These are phyloP conservation scores for Pachyramphus minor DNA, from an alignment of 2,113 vertebrate genomes.

Conservation along the genomic window DNA sequence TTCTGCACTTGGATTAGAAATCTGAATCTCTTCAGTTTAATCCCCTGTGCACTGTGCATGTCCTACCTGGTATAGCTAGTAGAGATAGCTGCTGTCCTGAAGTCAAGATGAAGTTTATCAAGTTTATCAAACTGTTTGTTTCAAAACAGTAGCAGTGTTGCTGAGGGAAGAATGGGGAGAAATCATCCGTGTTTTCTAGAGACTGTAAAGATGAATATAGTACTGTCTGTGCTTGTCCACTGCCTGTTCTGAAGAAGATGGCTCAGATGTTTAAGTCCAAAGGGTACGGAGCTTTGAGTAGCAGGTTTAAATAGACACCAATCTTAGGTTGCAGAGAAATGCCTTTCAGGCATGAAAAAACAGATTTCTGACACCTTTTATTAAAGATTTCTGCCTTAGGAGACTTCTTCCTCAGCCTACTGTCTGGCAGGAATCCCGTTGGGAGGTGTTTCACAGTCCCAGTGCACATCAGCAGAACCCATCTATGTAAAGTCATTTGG, in stretches of 20 bases:
- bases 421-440: background rate
- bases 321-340: background rate
- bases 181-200: background rate
- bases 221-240: background rate
- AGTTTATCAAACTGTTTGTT: background rate
- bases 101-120: background rate
- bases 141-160: background rate
- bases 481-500: background rate
- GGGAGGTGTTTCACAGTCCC: background rate
- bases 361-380: background rate
- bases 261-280: background rate
- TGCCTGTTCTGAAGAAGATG: background rate
- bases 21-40: background rate
- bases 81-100: background rate
- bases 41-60: background rate
- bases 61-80: background rate
- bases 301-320: rapidly evolving
- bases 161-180: background rate
- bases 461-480: background rate
- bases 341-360: background rate
- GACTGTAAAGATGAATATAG: background rate
- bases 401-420: background rate
- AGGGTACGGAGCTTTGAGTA: background rate
- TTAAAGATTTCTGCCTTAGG: background rate
- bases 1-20: background rate